Base-by-base conservation (phyloP, 2,888 invertebrate species). In the Xanthia togata region DNA sequence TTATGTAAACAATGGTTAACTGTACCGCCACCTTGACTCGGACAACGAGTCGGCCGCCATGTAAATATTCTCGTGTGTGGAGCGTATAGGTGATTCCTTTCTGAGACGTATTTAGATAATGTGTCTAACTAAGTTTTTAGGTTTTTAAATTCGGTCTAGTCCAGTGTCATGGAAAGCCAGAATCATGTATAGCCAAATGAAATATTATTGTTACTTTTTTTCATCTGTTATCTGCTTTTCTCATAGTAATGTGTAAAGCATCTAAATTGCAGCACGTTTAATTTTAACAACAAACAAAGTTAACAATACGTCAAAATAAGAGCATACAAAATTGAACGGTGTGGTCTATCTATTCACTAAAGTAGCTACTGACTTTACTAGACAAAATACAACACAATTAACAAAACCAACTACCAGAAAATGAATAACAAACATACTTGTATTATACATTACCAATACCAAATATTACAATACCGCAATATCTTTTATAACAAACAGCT, bases 1-100 rank as follows among this genome's bases (percentile, higher is more conserved):
- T 70, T 83, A 79, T 80, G 89, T 87, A 87, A 89, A 92, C 92
- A 92, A 92, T 92, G 82, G 88, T 82, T 92, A 92, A 92, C 92
- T 90, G 91, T 91, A 92, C 88, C 78, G 69, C 76, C 82, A 85
- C 87, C 89, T 88, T 87, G 87, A 86, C 88, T 88, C 86, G 89
- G 86, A 87, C 88, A 83, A 83, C 87, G 79, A 75, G 76, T 71
- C 73, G 70, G 67, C 59, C 70, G 79, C 76, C 76, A 73, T 74
- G 75, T 85, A 79, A 78, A 78, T 86, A 81, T 79, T 81, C 81
- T 79, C 80, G 73, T 63, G 62, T 70, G 53, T 26, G 41, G 31
- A 62, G 69, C 38, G 17, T 74, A 88, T 81, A 84, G 88, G 82
- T 71, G 89, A 26, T 73, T 17, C 0, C 23, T 64, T 44, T 20